Conservation (phyloP, 2,888 invertebrate species). For the Bombylius discolor region DNA sequence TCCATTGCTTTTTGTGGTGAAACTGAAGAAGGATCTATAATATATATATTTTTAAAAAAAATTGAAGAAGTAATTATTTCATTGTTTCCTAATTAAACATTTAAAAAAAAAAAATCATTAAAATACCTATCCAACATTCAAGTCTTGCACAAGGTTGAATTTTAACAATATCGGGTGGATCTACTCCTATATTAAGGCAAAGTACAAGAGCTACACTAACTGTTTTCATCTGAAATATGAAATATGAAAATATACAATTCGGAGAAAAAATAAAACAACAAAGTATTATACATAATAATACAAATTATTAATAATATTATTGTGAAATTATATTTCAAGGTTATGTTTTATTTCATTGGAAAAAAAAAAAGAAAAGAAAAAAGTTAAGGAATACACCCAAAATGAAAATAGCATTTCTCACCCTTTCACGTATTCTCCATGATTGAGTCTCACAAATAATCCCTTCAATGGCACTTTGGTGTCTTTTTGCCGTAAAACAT, state of each 20-base stretch:
- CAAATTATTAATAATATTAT: no score
- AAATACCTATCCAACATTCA: conserved; percentile 92
- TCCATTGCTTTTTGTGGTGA: conserved; percentile 87
- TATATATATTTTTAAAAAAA: no score
- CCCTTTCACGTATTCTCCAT: conserved; percentile 90
- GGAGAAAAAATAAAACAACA: background rate
- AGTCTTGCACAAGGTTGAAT: conserved; percentile 90
- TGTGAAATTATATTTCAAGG: no score
- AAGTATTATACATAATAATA: no score
- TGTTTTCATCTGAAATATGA: conserved; percentile 77
- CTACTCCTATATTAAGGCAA: conserved; percentile 97
- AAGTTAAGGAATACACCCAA: no score
- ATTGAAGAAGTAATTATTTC: background rate
- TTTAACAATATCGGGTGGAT: conserved; percentile 96
- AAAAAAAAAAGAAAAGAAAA: no score
- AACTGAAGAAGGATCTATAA: conserved; percentile 68
- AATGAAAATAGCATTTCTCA: conserved; percentile 29
- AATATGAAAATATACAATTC: background rate
- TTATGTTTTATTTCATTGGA: no score
- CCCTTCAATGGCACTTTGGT: conserved; percentile 58
- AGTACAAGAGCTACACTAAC: conserved; percentile 95
- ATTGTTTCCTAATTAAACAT: background rate
- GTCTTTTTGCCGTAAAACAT: conserved; percentile 36
- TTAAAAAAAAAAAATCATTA: background rate
- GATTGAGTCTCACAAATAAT: conserved; percentile 54